Evolutionary conservation across 2,113 vertebrate species (phyloP).

Genomic region (Arvicanthis niloticus): DNA sequence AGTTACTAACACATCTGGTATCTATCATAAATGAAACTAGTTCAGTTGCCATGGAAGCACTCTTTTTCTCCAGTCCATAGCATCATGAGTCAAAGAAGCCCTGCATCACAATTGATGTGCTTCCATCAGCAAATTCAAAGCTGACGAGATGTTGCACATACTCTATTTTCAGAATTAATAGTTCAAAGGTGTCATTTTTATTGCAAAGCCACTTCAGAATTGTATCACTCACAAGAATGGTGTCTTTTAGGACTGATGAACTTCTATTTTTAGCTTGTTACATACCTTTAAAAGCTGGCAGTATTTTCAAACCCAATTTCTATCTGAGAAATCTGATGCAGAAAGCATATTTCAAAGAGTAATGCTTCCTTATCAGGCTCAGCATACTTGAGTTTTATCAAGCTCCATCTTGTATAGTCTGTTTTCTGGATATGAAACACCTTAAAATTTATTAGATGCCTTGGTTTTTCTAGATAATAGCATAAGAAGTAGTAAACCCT

Average conservation of each 20-base stretch:
- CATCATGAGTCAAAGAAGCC: not conserved
- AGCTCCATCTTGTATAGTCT: not conserved
- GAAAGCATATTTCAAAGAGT: constrained; percentile 6
- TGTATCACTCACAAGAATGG: not conserved
- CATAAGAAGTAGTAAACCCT: not conserved
- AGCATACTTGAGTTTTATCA: constrained; percentile 5
- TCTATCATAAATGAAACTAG: not conserved
- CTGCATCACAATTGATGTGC: not conserved
- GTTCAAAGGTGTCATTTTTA: not conserved
- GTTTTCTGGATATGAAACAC: constrained; percentile 23
- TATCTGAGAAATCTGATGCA: not conserved
- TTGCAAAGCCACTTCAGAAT: not conserved
- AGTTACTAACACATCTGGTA: not conserved
- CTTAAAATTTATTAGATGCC: constrained; percentile 44
- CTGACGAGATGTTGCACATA: not conserved
- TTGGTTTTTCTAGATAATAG: constrained; percentile 18
- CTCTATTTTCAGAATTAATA: constrained; percentile 22
- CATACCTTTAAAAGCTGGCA: not conserved
- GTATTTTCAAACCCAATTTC: constrained; percentile 31
- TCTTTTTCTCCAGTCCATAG: not conserved
- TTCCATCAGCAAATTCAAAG: not conserved
- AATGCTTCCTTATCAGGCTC: not conserved
- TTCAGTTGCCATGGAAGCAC: not conserved
- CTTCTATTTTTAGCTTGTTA: constrained; percentile 41
- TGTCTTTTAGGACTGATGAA: not conserved